phyloP scores from a whole-genome alignment of 35 echinoderm and acorn worm genomes.

The Amphiura filiformis region DNA sequence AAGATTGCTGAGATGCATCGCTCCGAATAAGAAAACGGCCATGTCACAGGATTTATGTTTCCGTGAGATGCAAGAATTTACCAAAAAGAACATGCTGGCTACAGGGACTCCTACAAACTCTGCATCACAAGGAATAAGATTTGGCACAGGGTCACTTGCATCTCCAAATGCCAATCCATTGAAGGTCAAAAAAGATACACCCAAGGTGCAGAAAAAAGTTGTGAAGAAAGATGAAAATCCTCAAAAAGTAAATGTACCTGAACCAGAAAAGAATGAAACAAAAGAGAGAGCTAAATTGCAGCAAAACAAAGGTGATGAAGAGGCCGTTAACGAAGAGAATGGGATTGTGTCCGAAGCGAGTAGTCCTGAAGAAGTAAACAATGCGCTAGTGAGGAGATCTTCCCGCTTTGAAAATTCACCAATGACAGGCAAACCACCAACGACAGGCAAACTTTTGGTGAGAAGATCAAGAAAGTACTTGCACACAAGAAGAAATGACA shows the following conservation, averaged over 20 bases:
- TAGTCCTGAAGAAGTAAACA: not conserved
- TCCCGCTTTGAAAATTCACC: not conserved
- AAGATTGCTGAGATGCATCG: not conserved
- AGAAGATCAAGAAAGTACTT: not conserved
- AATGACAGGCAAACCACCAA: not conserved
- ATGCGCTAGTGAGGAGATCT: not conserved
- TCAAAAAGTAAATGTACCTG: not conserved
- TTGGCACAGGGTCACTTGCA: no score
- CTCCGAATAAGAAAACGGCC: not conserved
- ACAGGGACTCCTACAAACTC: not conserved
- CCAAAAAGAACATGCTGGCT: not conserved
- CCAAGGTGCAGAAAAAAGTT: no score
- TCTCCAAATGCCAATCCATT: no score
- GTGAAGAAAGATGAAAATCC: not conserved
- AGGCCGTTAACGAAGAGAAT: not conserved
- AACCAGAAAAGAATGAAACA: not conserved
- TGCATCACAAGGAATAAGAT: no score
- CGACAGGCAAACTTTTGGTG: not conserved
- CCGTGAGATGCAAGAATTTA: not conserved
- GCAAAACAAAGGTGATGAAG: not conserved
- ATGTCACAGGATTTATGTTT: not conserved
- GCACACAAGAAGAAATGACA: no score
- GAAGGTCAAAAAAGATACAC: no score
- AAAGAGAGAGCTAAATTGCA: not conserved
- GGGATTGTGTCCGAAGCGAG: not conserved